Evolutionary conservation across 2,888 invertebrate species (phyloP).

Genomic region (Salticus scenicus): DNA sequence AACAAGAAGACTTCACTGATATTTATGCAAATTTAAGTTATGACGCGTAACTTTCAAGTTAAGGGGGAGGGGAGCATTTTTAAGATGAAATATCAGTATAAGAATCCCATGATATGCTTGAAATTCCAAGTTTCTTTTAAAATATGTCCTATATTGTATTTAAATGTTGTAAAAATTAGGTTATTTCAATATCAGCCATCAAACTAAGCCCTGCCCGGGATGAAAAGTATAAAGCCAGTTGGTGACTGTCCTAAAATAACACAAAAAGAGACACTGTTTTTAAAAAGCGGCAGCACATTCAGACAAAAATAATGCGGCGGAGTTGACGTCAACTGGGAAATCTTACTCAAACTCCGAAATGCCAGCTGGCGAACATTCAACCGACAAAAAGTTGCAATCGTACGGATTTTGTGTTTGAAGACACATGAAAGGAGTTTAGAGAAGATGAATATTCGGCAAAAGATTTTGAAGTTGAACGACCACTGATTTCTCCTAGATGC

Average conservation of each 20-base stretch:
- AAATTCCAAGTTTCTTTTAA: too few species aligned
- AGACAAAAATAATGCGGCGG: not conserved
- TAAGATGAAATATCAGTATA: too few species aligned
- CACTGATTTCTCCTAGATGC: not conserved
- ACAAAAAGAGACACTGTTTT: not conserved
- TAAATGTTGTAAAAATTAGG: too few species aligned
- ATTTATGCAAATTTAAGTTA: too few species aligned
- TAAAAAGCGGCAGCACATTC: not conserved
- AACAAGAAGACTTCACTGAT: too few species aligned
- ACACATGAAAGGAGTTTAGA: not conserved
- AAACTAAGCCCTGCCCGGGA: too few species aligned
- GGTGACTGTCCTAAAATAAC: not conserved
- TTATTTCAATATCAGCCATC: too few species aligned
- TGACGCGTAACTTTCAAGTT: too few species aligned
- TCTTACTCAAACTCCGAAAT: constrained; percentile 4
- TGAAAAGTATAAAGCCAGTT: too few species aligned
- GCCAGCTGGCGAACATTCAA: constrained; percentile 5
- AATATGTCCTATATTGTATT: too few species aligned
- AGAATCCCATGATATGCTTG: too few species aligned
- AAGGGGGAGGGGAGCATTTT: too few species aligned
- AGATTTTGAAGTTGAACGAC: constrained; percentile 1
- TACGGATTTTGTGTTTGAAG: not conserved
- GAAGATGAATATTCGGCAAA: not conserved
- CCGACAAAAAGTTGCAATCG: not conserved
- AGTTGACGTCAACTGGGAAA: not conserved